phyloP scores from a whole-genome alignment of 2,113 vertebrate species.

The Bufo bufo region DNA sequence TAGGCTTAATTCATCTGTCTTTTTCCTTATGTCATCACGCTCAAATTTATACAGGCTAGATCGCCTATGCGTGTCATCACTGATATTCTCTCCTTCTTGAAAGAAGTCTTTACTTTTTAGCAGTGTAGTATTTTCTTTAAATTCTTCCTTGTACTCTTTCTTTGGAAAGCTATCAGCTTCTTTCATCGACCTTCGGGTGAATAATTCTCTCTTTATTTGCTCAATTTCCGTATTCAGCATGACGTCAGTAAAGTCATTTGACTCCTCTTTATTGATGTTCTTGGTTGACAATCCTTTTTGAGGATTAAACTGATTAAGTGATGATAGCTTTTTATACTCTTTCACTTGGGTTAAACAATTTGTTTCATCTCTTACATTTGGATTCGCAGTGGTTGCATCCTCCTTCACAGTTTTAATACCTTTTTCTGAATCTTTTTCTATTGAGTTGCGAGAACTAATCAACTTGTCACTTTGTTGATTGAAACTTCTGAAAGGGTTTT shows the following conservation, averaged over 20 bases:
- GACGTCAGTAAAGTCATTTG: conserved; percentile 8
- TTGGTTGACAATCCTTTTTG: not conserved
- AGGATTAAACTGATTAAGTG: not conserved
- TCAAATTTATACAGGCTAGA: not conserved
- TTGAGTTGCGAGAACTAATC: not conserved
- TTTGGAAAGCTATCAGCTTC: not conserved
- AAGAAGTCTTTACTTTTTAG: not conserved
- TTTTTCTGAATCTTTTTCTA: not conserved
- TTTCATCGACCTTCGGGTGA: not conserved
- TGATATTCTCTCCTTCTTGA: not conserved
- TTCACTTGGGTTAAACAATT: not conserved
- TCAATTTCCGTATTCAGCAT: conserved; percentile 44
- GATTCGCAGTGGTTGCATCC: not conserved
- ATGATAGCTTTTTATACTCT: not conserved
- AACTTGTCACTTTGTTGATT: not conserved
- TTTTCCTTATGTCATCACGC: not conserved
- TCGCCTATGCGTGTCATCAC: not conserved
- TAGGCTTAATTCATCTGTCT: not conserved
- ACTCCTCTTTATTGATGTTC: not conserved
- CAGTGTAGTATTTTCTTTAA: not conserved
- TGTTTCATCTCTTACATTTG: not conserved
- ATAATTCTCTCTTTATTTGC: conserved; percentile 37
- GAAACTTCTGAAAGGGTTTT: not conserved
- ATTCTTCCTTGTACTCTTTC: not conserved
- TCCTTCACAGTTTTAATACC: not conserved